These are phyloP conservation scores for Leptonema lineaticorne DNA, from an alignment of 1,140 invertebrate genomes.

Conservation along the genomic window DNA sequence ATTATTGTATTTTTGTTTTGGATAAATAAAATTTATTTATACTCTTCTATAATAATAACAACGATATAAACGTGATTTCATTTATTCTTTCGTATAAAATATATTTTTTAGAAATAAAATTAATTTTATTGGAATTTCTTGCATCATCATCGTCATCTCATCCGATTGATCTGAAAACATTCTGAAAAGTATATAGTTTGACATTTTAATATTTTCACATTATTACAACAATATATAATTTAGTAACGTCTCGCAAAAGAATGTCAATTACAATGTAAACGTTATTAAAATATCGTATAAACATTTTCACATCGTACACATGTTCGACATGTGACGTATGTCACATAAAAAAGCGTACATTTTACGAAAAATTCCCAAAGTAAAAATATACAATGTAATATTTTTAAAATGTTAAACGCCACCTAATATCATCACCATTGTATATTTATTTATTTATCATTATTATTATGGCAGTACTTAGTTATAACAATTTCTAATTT, in stretches of 20 bases:
- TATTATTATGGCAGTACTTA: too few relatives aligned
- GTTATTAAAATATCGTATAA: conserved; percentile 16
- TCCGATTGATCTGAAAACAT: too few relatives aligned
- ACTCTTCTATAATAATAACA: too few relatives aligned
- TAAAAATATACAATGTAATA: conserved; percentile 5
- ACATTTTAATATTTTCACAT: too few relatives aligned
- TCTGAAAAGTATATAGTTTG: too few relatives aligned
- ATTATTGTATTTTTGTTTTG: too few relatives aligned
- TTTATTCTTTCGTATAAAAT: not conserved
- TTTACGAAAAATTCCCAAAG: not conserved
- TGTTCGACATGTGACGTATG: not conserved
- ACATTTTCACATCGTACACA: conserved; percentile 11
- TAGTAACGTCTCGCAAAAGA: too few relatives aligned
- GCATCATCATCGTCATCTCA: too few relatives aligned
- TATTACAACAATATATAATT: too few relatives aligned
- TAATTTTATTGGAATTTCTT: not conserved
- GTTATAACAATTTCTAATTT: not conserved
- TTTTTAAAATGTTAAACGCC: not conserved
- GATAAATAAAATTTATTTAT: too few relatives aligned
- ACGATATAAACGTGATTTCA: too few relatives aligned
- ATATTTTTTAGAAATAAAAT: not conserved
- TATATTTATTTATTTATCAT: not conserved
- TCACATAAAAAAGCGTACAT: conserved; percentile 10
- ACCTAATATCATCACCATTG: not conserved
- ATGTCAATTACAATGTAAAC: conserved; percentile 21